These are phyloP conservation scores for Schizotus pectinicornis DNA, from an alignment of 2,888 invertebrate species.

Conservation along the genomic window DNA sequence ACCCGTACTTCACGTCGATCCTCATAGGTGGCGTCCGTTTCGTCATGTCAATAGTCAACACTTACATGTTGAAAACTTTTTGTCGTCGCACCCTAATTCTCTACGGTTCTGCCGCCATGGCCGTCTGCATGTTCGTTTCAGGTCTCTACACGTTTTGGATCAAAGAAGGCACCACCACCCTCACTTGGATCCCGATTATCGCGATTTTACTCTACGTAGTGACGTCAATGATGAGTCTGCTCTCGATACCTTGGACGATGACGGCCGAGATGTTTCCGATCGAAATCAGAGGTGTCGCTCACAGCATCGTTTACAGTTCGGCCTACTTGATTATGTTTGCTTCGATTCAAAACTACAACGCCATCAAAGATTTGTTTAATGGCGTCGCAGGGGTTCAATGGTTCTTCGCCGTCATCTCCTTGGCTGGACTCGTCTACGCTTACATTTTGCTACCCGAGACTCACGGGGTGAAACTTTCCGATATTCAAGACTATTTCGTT, in stretches of 20 bases:
- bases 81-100: slow-evolving; percentile 61
- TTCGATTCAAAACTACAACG: slow-evolving; percentile 62
- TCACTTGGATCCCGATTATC: slow-evolving; percentile 60
- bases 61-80: slow-evolving; percentile 60
- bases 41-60: slow-evolving; percentile 63
- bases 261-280: slow-evolving; percentile 67
- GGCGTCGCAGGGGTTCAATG: slow-evolving; percentile 63
- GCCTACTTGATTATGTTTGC: slow-evolving; percentile 66
- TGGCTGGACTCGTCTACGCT: slow-evolving; percentile 56
- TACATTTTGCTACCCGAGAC: slow-evolving; percentile 58
- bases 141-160: slow-evolving; percentile 61
- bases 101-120: slow-evolving; percentile 61
- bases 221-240: slow-evolving; percentile 64
- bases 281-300: slow-evolving; percentile 65
- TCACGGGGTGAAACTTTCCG: slow-evolving; percentile 28
- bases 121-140: slow-evolving; percentile 62
- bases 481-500: slow-evolving; percentile 60
- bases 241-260: slow-evolving; percentile 69
- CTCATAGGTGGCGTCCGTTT: slow-evolving; percentile 63
- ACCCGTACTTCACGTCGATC: slow-evolving; percentile 62
- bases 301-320: slow-evolving; percentile 63
- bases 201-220: slow-evolving; percentile 65
- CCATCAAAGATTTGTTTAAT: slow-evolving; percentile 50
- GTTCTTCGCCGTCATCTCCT: slow-evolving; percentile 62
- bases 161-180: slow-evolving; percentile 48